phyloP scores from a whole-genome alignment of 2,888 invertebrate species.

The Panopea generosa region DNA sequence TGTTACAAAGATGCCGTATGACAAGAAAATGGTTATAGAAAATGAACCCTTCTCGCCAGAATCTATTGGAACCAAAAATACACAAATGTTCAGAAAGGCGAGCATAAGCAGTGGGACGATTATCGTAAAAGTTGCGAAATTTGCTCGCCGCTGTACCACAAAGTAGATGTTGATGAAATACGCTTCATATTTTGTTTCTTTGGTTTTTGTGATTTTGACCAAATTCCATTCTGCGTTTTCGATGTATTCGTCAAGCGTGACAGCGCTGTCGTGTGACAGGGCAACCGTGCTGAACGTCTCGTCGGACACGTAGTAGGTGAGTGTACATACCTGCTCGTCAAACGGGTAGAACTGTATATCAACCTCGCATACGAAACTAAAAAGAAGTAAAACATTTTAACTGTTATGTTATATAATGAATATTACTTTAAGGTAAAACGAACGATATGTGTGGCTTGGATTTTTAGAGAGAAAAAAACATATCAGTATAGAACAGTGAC shows the following conservation, averaged over 20 bases:
- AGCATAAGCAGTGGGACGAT: slow-evolving; percentile 53
- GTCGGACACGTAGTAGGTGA: slow-evolving; percentile 56
- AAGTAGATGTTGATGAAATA: slow-evolving; percentile 44
- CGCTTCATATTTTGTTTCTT: slow-evolving; percentile 25
- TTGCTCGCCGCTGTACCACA: slow-evolving; percentile 41
- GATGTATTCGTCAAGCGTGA: slow-evolving; percentile 40
- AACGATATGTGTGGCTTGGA: too few relatives aligned
- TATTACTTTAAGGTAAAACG: too few relatives aligned
- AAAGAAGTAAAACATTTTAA: too few relatives aligned
- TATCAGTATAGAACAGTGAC: too few relatives aligned
- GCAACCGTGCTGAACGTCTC: slow-evolving; percentile 40
- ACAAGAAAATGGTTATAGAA: slow-evolving; percentile 58
- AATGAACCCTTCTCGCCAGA: slow-evolving; percentile 63
- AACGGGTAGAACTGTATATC: slow-evolving; percentile 59
- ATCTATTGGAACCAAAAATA: slow-evolving; percentile 58
- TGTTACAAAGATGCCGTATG: slow-evolving; percentile 59
- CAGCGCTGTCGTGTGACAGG: slow-evolving; percentile 24
- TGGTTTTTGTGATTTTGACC: slow-evolving; percentile 10
- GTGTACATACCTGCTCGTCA: slow-evolving; percentile 51
- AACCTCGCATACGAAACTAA: slow-evolving; percentile 52
- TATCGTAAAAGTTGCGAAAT: slow-evolving; percentile 50
- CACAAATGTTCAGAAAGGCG: slow-evolving; percentile 53
- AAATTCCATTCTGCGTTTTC: slow-evolving; percentile 60
- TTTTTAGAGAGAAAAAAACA: too few relatives aligned
- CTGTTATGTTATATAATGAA: too few relatives aligned